Percentiles rank a stretch among this genome's conserved stretches.
phyloP scores from a whole-genome alignment of 2,113 vertebrate genomes.

The Artemisiospiza belli region DNA sequence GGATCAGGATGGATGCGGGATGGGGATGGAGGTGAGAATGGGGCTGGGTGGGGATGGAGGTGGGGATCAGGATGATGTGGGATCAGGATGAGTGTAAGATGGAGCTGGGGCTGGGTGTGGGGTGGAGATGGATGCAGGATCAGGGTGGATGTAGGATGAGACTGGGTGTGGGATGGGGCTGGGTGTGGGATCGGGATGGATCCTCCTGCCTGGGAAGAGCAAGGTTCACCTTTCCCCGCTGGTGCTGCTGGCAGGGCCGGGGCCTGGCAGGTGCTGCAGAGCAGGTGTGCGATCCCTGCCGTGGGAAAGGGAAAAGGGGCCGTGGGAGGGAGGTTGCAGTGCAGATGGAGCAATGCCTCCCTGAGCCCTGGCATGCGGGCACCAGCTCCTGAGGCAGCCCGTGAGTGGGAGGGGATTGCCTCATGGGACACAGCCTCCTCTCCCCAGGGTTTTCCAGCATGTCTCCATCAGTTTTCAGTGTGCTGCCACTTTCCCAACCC shows the following conservation, averaged over 20 bases:
- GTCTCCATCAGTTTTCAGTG: background rate
- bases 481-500: background rate
- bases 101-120: background rate
- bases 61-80: no score
- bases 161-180: background rate
- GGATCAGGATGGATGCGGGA: no score
- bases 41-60: no score
- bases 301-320: background rate
- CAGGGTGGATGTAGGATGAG: background rate
- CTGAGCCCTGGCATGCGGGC: background rate
- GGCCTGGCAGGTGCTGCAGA: background rate
- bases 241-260: background rate
- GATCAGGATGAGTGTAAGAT: no score
- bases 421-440: background rate
- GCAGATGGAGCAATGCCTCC: background rate
- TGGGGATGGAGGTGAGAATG: no score
- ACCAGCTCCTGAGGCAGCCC: background rate
- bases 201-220: background rate
- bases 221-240: rapidly evolving
- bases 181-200: background rate
- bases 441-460: background rate
- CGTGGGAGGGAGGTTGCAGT: background rate
- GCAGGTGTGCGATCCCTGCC: rapidly evolving
- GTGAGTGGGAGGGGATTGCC: background rate
- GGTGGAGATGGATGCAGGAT: background rate